Evolutionary conservation across 2,797 vertebrate species (phyloP).

Genomic region (Acanthornis magna): DNA sequence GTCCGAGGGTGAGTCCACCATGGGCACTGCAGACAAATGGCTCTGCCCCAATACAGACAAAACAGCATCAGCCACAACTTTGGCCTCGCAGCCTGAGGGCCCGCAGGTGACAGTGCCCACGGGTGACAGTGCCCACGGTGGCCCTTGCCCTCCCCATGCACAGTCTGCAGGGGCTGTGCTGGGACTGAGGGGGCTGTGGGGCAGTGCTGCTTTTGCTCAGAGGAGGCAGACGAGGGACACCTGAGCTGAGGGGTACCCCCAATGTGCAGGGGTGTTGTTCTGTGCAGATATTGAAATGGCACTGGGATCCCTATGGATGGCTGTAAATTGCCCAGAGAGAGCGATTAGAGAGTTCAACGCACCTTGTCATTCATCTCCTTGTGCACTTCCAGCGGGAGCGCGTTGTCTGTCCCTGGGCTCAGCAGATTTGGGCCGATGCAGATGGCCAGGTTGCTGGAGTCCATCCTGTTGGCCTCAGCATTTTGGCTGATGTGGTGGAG

Average conservation of each 20-base stretch:
- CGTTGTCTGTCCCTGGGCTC: slow-evolving; percentile 57
- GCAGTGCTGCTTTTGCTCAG: background rate
- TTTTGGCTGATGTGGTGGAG: slow-evolving; percentile 84
- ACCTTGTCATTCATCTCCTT: slow-evolving; percentile 87
- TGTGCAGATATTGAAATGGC: background rate
- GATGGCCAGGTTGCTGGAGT: slow-evolving; percentile 87
- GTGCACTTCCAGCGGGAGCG: slow-evolving; percentile 77
- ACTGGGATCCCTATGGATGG: background rate
- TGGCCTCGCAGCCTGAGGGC: fast-evolving
- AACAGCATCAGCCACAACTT: background rate
- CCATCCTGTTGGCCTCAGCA: slow-evolving; percentile 86
- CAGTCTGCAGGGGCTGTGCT: background rate
- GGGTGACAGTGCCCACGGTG: fast-evolving
- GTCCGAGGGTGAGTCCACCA: background rate
- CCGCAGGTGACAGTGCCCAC: background rate
- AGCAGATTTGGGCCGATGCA: slow-evolving; percentile 90
- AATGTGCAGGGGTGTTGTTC: background rate
- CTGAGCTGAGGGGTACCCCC: background rate
- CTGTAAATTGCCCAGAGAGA: background rate
- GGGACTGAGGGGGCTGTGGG: background rate
- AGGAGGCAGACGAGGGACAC: background rate
- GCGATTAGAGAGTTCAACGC: background rate
- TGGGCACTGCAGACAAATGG: background rate
- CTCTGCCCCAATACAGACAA: background rate
- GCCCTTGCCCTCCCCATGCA: background rate